Evolutionary conservation across 2,113 vertebrate species (phyloP), one percentile per base, ranked within the genome.

Genomic region (Rhinichthys klamathensis): DNA sequence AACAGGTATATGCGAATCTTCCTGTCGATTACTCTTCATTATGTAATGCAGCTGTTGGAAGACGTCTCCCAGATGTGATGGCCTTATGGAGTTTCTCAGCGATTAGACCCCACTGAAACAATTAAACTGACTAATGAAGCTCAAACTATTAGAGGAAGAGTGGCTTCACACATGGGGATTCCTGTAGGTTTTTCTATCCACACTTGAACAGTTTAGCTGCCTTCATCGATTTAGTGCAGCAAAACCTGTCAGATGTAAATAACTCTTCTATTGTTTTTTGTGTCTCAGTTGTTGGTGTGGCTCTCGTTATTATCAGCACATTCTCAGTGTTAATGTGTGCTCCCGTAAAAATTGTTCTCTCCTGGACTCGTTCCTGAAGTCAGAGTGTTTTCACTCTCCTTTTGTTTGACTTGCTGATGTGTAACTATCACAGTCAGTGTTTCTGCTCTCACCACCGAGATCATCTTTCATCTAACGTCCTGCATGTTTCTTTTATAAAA

Each of bases 401-500:
- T 76, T 88, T 56, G 63, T 65, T 69, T 90, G 25, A 69, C n/a
- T 58, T 30, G 21, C 21, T 16, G 72, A 46, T 73, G 35, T 72
- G 41, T 56, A 21, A 41, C 46, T 32, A 54, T 32, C 27, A 56
- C 49, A 77, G 46, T 82, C 23, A 27, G 25, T 30, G 13, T 80
- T 54, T 32, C 7, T 38, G 30, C 65, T 61, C 25, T 30, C 76
- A 46, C 83, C 63, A 77, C 70, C 80, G 18, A 41, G 61, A 78
- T 83, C 75, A 56, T 16, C 73, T 82, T 70, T 44, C 72, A 92
- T 94, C 92, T 92, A 92, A 93, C 90, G 89, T 85, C 89, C 86
- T 88, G 91, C 87, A 89, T 82, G 77, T 91, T 85, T 88, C 91
- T 94, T 92, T 92, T 89, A 94, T 90, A 90, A 90, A 18, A 85